Percentiles rank a stretch among this genome's conserved stretches.
phyloP scores from a whole-genome alignment of 2,113 vertebrate species.

The Tragulus kanchil region DNA sequence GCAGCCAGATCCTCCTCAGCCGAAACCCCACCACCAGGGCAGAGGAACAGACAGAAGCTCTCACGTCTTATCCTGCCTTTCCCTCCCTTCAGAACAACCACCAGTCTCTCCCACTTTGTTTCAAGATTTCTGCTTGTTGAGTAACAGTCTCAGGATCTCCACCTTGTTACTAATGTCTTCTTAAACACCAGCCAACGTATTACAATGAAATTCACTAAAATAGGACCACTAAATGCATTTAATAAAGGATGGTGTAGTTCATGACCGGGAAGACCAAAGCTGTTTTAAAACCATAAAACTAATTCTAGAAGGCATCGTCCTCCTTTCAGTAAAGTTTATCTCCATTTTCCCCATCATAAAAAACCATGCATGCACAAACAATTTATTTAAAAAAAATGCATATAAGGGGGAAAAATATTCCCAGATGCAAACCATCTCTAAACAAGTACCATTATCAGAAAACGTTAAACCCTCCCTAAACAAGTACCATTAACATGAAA shows the following conservation, averaged over 20 bases:
- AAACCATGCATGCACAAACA: conserved; percentile 20
- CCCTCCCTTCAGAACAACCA: background rate
- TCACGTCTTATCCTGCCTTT: background rate
- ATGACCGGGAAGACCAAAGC: background rate
- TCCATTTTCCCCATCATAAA: conserved; percentile 43
- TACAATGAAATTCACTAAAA: conserved; percentile 5
- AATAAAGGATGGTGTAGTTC: background rate
- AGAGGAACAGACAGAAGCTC: background rate
- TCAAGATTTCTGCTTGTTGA: background rate
- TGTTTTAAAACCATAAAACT: background rate
- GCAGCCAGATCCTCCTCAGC: background rate
- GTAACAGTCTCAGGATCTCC: background rate
- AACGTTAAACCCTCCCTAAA: background rate
- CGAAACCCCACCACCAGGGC: background rate
- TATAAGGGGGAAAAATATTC: background rate
- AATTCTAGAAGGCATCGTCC: background rate
- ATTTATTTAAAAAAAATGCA: background rate
- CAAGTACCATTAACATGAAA: background rate
- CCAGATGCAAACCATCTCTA: background rate
- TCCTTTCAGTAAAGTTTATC: conserved; percentile 28
- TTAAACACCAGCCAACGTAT: background rate
- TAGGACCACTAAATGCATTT: background rate
- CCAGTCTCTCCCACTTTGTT: background rate
- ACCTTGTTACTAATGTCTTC: background rate
- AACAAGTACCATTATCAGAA: background rate